Conservation (phyloP, 2,113 vertebrate species). For the Fregata magnificens region DNA sequence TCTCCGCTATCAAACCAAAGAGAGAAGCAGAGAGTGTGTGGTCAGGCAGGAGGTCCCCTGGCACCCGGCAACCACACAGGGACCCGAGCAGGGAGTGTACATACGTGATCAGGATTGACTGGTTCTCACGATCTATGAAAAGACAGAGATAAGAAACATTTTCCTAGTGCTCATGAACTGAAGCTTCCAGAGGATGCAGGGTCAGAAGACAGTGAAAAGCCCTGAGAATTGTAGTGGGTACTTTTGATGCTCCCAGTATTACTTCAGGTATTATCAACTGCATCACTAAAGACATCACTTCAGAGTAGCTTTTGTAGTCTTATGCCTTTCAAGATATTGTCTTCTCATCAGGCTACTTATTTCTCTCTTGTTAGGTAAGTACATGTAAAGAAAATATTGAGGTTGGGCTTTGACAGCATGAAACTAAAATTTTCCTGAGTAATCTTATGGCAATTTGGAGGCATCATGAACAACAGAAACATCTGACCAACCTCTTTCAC, state of each 20-base stretch:
- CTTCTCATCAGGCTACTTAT: neutral
- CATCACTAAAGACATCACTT: neutral
- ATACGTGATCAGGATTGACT: constrained; percentile 81
- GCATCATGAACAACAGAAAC: neutral
- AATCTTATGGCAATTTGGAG: neutral
- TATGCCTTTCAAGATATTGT: neutral
- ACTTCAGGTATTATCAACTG: neutral
- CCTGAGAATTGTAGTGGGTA: neutral
- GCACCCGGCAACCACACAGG: neutral
- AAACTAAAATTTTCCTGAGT: neutral
- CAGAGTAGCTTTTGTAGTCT: neutral
- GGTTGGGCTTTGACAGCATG: neutral
- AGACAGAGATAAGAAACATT: neutral
- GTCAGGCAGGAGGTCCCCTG: neutral
- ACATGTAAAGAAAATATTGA: neutral
- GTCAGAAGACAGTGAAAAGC: neutral
- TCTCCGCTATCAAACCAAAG: constrained; percentile 77
- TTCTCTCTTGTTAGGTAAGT: neutral
- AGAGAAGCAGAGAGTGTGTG: neutral
- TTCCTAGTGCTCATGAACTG: neutral
- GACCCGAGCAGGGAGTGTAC: neutral
- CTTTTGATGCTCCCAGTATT: neutral
- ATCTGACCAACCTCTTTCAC: neutral
- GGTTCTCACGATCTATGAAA: constrained; percentile 71
- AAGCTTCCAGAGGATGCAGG: neutral